Base-by-base conservation (phyloP, 1,140 invertebrate species). In the Calephelis virginiensis region DNA sequence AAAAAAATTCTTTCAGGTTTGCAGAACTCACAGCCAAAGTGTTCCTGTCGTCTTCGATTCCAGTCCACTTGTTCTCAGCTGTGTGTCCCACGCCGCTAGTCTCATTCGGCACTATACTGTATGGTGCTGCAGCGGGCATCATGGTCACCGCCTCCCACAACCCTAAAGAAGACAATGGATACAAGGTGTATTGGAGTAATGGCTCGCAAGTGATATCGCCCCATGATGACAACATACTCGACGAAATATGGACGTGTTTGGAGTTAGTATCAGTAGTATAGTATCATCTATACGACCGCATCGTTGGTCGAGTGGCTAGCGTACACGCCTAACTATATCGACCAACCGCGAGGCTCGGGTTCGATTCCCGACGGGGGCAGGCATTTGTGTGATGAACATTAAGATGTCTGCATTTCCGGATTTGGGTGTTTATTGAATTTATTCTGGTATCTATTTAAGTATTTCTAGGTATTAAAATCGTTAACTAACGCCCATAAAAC, bases 141-240 rank as follows among this genome's bases (percentile, higher is more conserved):
- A 98, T 99, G 97, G 94, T 99, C 0, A 99, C 99, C 12, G 99
- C 99, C 0, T 99, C 98, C 0, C 99, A 99, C 77, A 99, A 99
- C 92, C 99, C 98, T 0, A 99, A 99, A 91, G 95, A 99, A 62
- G 98, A 99, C 83, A 99, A 99, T 91, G 99, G 99, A 6, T 99
- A 99, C 84, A 99, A 99, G 93, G 97, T 99, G 6, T 99, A 99
- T 85, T 98, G 98, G 96, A 91, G 92, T 17, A 99, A 99, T 90
- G 97, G 98, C 1, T 95, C 96, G n/a, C 98, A 99, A 94, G 99
- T 99, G 59, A 96, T 98, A 63, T 90, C 95, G 1, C 99, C 99
- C 0, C 95, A 97, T 75, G 99, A 99, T 88, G 95, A 95, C 81
- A 93, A 94, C 59, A 99, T 99, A 69, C 94, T 98, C 74, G 91